These are phyloP conservation scores for Anthopleura xanthogrammica DNA, from an alignment of 92 coral and sea anemone species.

Conservation along the genomic window DNA sequence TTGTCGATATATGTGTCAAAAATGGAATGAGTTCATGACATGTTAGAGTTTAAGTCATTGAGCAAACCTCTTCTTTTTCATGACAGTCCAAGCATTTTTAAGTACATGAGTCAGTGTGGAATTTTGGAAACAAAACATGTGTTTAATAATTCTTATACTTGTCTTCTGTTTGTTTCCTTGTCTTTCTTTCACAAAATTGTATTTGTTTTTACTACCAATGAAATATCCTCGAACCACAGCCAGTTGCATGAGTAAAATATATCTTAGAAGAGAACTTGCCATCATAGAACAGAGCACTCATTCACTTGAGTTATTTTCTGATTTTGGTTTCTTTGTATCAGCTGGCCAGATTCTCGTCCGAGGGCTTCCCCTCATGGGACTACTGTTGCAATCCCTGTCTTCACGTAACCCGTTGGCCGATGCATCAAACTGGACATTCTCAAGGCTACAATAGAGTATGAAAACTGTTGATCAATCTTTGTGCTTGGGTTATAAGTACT, in stretches of 20 bases:
- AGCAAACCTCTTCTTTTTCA: not conserved
- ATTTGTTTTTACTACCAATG: not conserved
- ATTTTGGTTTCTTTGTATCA: constrained; percentile 66
- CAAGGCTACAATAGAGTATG: constrained; percentile 51
- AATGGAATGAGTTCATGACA: not conserved
- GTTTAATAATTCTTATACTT: not conserved
- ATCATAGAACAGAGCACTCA: constrained; percentile 14
- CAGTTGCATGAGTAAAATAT: not conserved
- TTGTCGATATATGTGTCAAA: not conserved
- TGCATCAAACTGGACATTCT: constrained; percentile 82
- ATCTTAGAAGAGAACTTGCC: constrained; percentile 2
- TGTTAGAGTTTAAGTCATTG: not conserved
- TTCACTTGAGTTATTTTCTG: constrained; percentile 71
- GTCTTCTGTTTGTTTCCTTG: not conserved
- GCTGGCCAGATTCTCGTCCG: constrained; percentile 64
- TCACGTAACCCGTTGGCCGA: constrained; percentile 76
- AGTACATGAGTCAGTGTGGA: not conserved
- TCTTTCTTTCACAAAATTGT: not conserved
- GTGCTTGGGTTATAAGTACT: not conserved
- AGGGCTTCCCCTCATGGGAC: constrained; percentile 73
- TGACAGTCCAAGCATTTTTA: not conserved
- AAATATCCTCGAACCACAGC: not conserved
- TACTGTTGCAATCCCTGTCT: constrained; percentile 61
- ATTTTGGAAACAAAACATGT: not conserved
- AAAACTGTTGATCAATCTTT: not conserved